Base-by-base conservation (phyloP, 2,797 vertebrate genomes). In the Coregonus suidteri region DNA sequence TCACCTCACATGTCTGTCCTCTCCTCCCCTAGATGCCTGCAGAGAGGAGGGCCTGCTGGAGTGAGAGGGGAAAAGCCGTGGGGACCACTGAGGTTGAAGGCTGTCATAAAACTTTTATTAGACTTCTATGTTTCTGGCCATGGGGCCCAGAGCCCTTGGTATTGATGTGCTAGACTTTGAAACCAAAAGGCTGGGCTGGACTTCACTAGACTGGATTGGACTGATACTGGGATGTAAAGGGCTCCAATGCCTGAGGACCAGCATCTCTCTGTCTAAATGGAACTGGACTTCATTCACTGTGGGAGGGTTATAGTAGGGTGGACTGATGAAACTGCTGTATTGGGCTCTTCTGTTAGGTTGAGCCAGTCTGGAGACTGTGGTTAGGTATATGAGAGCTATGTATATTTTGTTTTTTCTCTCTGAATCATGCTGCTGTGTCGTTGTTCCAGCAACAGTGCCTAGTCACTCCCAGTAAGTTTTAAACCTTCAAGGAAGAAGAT, bases 1-100 rank as follows among this genome's bases (percentile, higher is more conserved):
- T 56, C 20, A 18, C 6, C 3, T 67, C 66, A 59, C 56, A 15
- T 67, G 30, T 34, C 7, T 31, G 6, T 25, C 30, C 16, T 11
- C 18, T 35, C 15, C 65, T 53, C 77, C 69, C 9, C 11, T 85
- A 93, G 93, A 90, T 35, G 80, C 84, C 84, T 89, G 88, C 81
- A 90, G 91, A 87, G 91, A 93, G 82, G 92, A 92, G 75, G 87
- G 35, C 75, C 78, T 86, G 80, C 66, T 85, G 7, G 89, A 89
- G 81, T 92, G 88, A 89, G 81, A 52, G 51, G 52, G 73, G 83
- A 86, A 82, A 79, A 0, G 37, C 67, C 75, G 70, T 79, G 75
- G 77, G 71, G 86, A 79, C 75, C 9, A 75, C 72, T 70, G 73
- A 16, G 70, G 71, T 70, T 70, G 71, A 75, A 74, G 85, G 82